Evolutionary conservation across 2,797 vertebrate species (phyloP).

Genomic region (Diceros bicornis): DNA sequence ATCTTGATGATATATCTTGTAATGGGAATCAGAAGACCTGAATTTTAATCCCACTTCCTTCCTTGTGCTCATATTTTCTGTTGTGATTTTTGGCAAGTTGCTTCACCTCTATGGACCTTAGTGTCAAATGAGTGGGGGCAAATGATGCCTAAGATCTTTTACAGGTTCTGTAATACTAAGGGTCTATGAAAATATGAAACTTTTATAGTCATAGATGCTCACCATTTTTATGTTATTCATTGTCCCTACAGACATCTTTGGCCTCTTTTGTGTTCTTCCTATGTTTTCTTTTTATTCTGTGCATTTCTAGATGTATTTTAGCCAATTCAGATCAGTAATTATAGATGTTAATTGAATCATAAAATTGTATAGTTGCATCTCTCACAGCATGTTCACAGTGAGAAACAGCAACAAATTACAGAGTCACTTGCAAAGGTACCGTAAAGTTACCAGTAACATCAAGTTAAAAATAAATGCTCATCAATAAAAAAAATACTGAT

Average conservation of each 20-base stretch:
- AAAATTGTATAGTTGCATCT: slow-evolving; percentile 24
- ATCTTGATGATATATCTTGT: background rate
- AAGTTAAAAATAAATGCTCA: slow-evolving; percentile 13
- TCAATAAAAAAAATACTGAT: slow-evolving; percentile 47
- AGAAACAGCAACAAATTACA: slow-evolving; percentile 48
- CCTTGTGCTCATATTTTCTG: background rate
- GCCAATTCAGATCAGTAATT: slow-evolving; percentile 17
- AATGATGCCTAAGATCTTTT: slow-evolving; percentile 1
- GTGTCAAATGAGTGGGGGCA: slow-evolving; percentile 13
- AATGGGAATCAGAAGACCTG: background rate
- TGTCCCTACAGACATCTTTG: background rate
- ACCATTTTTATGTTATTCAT: slow-evolving; percentile 34
- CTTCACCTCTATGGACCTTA: background rate
- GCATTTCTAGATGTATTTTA: slow-evolving; percentile 47
- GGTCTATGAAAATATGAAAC: background rate
- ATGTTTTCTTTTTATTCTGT: slow-evolving; percentile 1
- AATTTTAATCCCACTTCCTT: background rate
- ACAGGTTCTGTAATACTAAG: slow-evolving; percentile 44
- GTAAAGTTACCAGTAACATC: slow-evolving; percentile 1
- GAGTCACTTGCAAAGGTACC: background rate
- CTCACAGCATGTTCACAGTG: slow-evolving; percentile 23
- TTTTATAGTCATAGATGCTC: background rate
- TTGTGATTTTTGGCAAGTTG: fast-evolving
- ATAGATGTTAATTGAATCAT: slow-evolving; percentile 6
- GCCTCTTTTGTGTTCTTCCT: slow-evolving; percentile 4